Evolutionary conservation across 2,797 vertebrate genomes (phyloP).

Genomic region (Emydoidea blandingii): DNA sequence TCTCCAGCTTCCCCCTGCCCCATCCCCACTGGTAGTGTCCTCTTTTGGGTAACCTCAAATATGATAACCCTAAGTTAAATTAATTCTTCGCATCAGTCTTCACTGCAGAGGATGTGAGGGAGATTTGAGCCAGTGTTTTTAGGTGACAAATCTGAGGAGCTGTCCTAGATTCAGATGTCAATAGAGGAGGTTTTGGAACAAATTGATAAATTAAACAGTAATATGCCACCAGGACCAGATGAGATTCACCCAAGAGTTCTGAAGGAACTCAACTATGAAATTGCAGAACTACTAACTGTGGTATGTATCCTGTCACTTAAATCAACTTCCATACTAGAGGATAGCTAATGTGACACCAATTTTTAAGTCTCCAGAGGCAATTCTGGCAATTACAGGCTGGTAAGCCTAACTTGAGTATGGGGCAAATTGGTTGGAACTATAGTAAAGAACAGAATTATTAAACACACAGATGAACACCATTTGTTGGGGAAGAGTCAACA

Average conservation of each 20-base stretch:
- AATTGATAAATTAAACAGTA: not conserved
- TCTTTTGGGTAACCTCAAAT: not conserved
- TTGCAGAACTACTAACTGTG: not conserved
- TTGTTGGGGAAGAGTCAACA: not conserved
- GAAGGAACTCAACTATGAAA: not conserved
- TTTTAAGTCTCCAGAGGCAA: not conserved
- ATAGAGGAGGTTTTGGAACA: not conserved
- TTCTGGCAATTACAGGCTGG: not conserved
- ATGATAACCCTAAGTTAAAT: not conserved
- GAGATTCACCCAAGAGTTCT: too few species aligned
- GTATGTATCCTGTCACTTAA: not conserved
- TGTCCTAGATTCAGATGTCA: not conserved
- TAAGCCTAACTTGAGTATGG: not conserved
- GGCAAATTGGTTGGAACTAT: not conserved
- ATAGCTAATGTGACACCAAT: not conserved
- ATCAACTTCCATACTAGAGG: not conserved
- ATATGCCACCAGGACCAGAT: too few species aligned
- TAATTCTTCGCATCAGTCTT: not conserved
- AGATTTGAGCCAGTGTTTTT: not conserved
- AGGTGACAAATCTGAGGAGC: not conserved
- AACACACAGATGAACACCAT: not conserved
- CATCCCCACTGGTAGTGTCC: not conserved
- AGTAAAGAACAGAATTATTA: not conserved
- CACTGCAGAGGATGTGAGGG: not conserved
- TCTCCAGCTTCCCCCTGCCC: too few species aligned